Conservation (phyloP, 2,113 vertebrate species). For the Burhinus bistriatus region DNA sequence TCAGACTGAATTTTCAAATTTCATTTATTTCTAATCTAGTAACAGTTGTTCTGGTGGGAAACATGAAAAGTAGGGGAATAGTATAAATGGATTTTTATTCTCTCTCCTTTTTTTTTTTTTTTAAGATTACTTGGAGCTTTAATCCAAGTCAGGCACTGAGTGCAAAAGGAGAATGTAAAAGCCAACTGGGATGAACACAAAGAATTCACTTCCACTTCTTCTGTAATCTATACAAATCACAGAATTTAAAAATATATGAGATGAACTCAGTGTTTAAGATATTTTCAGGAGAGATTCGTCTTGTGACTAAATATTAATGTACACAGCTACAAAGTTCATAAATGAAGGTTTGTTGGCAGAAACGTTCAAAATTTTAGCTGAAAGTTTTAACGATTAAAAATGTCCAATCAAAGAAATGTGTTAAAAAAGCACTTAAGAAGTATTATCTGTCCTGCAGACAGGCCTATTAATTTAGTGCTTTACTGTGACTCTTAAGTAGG, state of each 20-base stretch:
- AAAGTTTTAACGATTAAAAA: neutral
- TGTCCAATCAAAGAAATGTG: neutral
- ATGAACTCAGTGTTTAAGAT: neutral
- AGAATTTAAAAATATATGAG: neutral
- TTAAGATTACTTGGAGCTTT: neutral
- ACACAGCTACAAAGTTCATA: neutral
- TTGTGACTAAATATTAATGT: neutral
- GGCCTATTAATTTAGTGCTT: neutral
- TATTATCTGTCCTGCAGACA: neutral
- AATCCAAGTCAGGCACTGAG: neutral
- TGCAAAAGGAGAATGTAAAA: neutral
- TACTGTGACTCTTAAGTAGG: neutral
- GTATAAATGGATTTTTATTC: neutral
- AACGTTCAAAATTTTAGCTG: neutral
- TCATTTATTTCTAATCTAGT: neutral
- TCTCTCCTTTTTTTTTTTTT: neutral
- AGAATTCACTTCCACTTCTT: neutral
- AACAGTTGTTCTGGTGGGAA: neutral
- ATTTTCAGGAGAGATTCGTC: neutral
- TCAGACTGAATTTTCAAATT: slow-evolving; percentile 4
- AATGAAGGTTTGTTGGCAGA: neutral
- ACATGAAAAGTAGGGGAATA: neutral
- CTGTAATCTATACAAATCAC: neutral
- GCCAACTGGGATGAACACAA: neutral
- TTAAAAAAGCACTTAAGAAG: neutral